phyloP scores from a whole-genome alignment of 92 coral and sea anemone species.

The Zoanthus gigantus region DNA sequence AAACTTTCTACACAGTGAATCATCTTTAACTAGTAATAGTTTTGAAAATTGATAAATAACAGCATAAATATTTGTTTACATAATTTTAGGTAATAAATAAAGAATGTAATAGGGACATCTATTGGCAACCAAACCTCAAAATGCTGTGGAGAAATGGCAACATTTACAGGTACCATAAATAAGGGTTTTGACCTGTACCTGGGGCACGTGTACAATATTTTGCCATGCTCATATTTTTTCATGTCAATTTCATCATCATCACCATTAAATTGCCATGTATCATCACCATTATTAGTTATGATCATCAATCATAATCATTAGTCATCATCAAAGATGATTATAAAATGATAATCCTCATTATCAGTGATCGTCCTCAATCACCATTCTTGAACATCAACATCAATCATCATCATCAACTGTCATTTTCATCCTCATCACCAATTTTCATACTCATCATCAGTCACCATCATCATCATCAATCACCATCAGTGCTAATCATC shows the following conservation, averaged over 20 bases:
- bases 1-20: no score
- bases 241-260: not conserved
- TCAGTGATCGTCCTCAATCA: not conserved
- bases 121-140: slow-evolving; percentile 78
- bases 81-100: slow-evolving; percentile 7
- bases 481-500: no score
- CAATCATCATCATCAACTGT: no score
- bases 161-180: slow-evolving; percentile 57
- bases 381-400: not conserved
- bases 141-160: slow-evolving; percentile 63
- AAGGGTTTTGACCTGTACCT: not conserved
- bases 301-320: no score
- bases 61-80: no score
- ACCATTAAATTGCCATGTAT: not conserved
- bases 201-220: not conserved
- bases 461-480: no score
- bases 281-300: not conserved
- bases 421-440: no score
- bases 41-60: not conserved
- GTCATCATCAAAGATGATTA: no score
- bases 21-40: not conserved
- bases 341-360: no score
- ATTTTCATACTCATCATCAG: no score
- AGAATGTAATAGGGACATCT: slow-evolving; percentile 25
- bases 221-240: not conserved